These are phyloP conservation scores for Ariopsis seemanni DNA, from an alignment of 2,113 vertebrate species.

Conservation along the genomic window DNA sequence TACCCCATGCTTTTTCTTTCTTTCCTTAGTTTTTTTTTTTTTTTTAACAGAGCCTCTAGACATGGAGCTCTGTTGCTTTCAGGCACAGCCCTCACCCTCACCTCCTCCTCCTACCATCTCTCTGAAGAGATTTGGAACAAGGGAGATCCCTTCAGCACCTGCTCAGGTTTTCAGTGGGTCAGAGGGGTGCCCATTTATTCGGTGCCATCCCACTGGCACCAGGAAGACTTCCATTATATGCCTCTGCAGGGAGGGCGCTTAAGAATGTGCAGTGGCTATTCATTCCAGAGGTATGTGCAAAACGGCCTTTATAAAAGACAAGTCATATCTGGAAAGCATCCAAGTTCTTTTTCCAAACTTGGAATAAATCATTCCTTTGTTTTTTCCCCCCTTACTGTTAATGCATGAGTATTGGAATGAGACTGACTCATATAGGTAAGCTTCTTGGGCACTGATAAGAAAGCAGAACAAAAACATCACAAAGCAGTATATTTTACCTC, in stretches of 20 bases:
- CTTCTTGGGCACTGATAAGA: conserved; percentile 31
- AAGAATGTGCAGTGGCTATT: conserved; percentile 58
- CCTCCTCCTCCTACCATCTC: conserved; percentile 36
- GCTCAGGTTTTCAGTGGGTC: conserved; percentile 59
- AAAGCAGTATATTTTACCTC: neutral
- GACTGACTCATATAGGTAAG: conserved; percentile 32
- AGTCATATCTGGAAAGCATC: conserved; percentile 50
- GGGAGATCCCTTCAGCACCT: conserved; percentile 59
- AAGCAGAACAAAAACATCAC: conserved; percentile 17
- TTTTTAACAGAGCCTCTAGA: conserved; percentile 34
- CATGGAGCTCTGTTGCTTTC: conserved; percentile 51
- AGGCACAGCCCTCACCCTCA: conserved; percentile 23
- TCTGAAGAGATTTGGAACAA: conserved; percentile 54
- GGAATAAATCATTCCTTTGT: conserved; percentile 51
- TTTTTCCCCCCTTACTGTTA: conserved; percentile 36
- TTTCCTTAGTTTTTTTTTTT: conserved; percentile 1
- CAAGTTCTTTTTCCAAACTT: conserved; percentile 46
- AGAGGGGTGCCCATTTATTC: conserved; percentile 70
- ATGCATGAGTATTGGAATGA: conserved; percentile 40
- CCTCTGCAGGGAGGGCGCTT: conserved; percentile 57
- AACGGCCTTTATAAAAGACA: conserved; percentile 49
- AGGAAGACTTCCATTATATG: conserved; percentile 64
- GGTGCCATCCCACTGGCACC: conserved; percentile 61
- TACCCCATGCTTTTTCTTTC: conserved; percentile 26
- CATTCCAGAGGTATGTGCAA: conserved; percentile 58